A percentile compares a stretch with the other conserved stretches of the same genome.
phyloP scores from a whole-genome alignment of 2,113 vertebrate species.

The Riparia riparia region DNA sequence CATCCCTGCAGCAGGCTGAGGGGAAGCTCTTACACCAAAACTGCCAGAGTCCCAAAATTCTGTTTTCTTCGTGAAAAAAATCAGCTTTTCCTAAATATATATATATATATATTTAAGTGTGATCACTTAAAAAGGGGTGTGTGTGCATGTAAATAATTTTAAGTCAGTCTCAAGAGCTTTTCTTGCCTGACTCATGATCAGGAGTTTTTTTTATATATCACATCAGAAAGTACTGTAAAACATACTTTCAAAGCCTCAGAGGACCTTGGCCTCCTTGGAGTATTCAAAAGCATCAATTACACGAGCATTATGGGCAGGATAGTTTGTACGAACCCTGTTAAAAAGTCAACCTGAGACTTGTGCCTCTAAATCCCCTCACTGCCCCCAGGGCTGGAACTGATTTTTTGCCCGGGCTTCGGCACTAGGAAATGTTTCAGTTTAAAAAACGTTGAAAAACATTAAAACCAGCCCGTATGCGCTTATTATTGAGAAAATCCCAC shows the following conservation, averaged over 20 bases:
- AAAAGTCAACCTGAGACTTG: slow-evolving; percentile 55
- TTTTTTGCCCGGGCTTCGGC: slow-evolving; percentile 21
- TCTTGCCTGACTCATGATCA: slow-evolving; percentile 24
- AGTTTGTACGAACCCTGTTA: slow-evolving; percentile 58
- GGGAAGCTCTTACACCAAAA: neutral
- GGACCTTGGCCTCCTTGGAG: slow-evolving; percentile 11
- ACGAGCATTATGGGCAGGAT: neutral
- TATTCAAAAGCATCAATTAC: slow-evolving; percentile 66
- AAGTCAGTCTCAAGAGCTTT: slow-evolving; percentile 18
- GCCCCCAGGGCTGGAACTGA: slow-evolving; percentile 57
- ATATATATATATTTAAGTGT: neutral
- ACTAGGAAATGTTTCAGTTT: slow-evolving; percentile 64
- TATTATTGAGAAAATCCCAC: slow-evolving; percentile 70
- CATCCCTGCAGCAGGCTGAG: neutral
- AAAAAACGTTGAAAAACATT: slow-evolving; percentile 57
- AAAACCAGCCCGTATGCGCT: slow-evolving; percentile 63
- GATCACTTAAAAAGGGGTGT: slow-evolving; percentile 39
- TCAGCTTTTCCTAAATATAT: neutral
- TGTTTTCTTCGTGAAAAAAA: neutral
- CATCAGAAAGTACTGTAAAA: slow-evolving; percentile 65
- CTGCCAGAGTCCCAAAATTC: neutral
- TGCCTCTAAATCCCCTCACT: slow-evolving; percentile 50
- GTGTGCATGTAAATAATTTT: slow-evolving; percentile 47
- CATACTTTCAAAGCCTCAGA: slow-evolving; percentile 49
- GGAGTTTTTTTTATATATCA: slow-evolving; percentile 10